Evolutionary conservation across 2,797 vertebrate genomes (phyloP).

Genomic region (Myotis pilosus): DNA sequence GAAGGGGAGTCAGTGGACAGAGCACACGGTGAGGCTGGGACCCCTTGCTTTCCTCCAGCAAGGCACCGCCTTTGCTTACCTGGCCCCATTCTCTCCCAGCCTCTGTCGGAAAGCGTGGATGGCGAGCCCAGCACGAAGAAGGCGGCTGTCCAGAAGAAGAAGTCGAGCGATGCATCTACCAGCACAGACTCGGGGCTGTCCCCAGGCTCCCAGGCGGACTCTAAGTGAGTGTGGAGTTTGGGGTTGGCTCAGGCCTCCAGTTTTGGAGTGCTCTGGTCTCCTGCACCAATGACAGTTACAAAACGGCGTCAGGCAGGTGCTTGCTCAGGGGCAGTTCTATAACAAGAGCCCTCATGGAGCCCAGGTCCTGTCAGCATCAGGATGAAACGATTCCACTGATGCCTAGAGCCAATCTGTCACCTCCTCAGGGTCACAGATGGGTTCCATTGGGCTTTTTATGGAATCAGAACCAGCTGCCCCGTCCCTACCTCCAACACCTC

Average conservation of each 20-base stretch:
- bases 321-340: background rate
- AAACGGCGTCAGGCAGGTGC: rapidly evolving
- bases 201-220: conserved; percentile 80
- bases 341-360: background rate
- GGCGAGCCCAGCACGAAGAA: conserved; percentile 82
- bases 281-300: rapidly evolving
- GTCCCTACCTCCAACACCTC: rapidly evolving
- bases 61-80: background rate
- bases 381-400: background rate
- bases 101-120: conserved; percentile 56
- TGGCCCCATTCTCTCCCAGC: conserved; percentile 41
- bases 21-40: rapidly evolving
- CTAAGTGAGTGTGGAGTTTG: conserved; percentile 77
- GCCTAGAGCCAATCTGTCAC: background rate
- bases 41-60: background rate
- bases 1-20: background rate
- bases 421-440: background rate
- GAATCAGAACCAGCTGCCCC: background rate
- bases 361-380: background rate
- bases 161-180: conserved; percentile 78
- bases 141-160: conserved; percentile 83
- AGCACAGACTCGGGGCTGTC: conserved; percentile 78
- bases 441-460: background rate
- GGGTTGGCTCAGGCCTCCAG: background rate
- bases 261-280: rapidly evolving